Percentiles rank a stretch among this genome's conserved stretches.
Conservation (phyloP, 2,888 invertebrate genomes). For the Anthophora plumipes region DNA sequence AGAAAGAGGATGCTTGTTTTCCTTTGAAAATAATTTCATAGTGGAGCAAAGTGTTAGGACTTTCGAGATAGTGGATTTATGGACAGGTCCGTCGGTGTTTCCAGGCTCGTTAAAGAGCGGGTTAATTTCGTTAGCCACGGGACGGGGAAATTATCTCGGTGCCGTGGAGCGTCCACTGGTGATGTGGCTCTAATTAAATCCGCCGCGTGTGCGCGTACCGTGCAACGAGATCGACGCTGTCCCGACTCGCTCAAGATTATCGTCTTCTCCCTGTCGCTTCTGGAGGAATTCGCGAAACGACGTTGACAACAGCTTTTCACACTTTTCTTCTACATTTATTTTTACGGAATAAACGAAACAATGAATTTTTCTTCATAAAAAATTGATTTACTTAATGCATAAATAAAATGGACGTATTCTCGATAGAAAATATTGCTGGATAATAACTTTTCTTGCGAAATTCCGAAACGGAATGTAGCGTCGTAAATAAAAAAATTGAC, state of each 20-base stretch:
- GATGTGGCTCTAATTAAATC: constrained; percentile 73
- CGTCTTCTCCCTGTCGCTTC: not conserved
- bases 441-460: no score
- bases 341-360: no score
- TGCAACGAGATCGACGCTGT: constrained; percentile 3
- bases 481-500: no score
- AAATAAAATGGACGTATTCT: no score
- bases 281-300: not conserved
- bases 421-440: no score
- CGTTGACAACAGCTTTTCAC: no score
- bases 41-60: not conserved
- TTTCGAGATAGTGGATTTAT: constrained; percentile 4
- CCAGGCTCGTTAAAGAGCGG: constrained; percentile 46
- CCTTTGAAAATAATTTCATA: no score
- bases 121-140: constrained; percentile 46
- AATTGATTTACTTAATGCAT: no score
- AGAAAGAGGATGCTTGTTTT: no score
- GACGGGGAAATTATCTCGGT: constrained; percentile 50
- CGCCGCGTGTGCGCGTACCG: constrained; percentile 48
- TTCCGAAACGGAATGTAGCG: no score
- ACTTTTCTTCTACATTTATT: no score
- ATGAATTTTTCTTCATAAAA: no score
- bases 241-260: not conserved
- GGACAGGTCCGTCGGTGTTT: constrained; percentile 21
- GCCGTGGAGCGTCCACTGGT: constrained; percentile 49